Evolutionary conservation across 2,888 invertebrate species (phyloP).

Genomic region (Isoperla grammatica): DNA sequence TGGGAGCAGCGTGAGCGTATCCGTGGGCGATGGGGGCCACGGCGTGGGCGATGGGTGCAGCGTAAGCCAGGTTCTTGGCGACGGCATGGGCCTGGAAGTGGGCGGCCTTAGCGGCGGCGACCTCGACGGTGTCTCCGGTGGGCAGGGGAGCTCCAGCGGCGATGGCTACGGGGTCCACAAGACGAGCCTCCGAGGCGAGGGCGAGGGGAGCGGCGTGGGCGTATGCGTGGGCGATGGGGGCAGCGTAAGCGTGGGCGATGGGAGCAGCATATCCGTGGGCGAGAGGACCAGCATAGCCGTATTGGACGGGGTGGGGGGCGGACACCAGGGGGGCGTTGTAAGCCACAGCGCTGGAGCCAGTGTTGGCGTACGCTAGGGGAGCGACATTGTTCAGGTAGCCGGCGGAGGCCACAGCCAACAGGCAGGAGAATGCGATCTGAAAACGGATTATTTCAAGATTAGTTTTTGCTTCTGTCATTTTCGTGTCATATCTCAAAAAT

Average conservation of each 20-base stretch:
- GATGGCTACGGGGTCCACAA: constrained; percentile 44
- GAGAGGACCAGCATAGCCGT: constrained; percentile 29
- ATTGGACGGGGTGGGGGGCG: constrained; percentile 22
- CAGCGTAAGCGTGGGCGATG: constrained; percentile 24
- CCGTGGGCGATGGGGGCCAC: neutral
- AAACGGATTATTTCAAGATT: constrained; percentile 15
- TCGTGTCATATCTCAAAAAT: no score
- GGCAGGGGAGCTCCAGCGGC: constrained; percentile 39
- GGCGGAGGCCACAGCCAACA: constrained; percentile 47
- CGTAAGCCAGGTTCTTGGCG: constrained; percentile 35
- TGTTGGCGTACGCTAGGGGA: constrained; percentile 9
- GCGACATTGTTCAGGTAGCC: neutral
- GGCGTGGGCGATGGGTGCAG: constrained; percentile 11
- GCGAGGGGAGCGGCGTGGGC: constrained; percentile 45
- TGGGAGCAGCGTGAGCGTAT: constrained; percentile 16
- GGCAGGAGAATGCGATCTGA: constrained; percentile 42
- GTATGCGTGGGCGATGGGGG: constrained; percentile 18
- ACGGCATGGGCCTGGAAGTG: constrained; percentile 49
- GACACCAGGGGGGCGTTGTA: constrained; percentile 17
- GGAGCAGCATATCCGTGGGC: constrained; percentile 29
- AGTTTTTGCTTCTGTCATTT: no score
- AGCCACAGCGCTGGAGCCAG: constrained; percentile 28
- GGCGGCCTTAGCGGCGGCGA: constrained; percentile 49
- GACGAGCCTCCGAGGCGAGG: constrained; percentile 40
- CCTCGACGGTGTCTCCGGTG: constrained; percentile 42